phyloP scores from a whole-genome alignment of 2,888 invertebrate species.

The Caprella mutica region DNA sequence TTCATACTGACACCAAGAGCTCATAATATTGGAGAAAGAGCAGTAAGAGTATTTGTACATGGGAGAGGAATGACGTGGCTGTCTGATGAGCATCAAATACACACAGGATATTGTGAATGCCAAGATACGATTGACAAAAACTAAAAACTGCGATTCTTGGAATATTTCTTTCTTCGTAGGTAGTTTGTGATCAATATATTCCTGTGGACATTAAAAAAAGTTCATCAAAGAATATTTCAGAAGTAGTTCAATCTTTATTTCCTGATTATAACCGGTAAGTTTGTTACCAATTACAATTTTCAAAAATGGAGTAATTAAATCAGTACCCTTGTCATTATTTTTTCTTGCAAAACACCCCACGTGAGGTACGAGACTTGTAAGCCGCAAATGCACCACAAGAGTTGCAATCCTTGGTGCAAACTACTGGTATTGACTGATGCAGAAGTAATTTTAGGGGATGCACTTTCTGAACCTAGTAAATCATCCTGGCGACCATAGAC shows the following conservation, averaged over 20 bases:
- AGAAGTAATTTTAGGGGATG: background rate
- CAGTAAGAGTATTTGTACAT: slow-evolving; percentile 90
- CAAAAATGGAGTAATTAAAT: too few relatives aligned
- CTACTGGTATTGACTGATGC: background rate
- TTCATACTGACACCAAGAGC: slow-evolving; percentile 99
- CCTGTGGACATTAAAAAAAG: too few relatives aligned
- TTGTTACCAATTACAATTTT: too few relatives aligned
- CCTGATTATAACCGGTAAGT: too few relatives aligned
- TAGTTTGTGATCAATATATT: too few relatives aligned
- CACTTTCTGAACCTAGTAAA: slow-evolving; percentile 10
- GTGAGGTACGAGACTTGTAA: slow-evolving; percentile 81
- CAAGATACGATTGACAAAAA: slow-evolving; percentile 84
- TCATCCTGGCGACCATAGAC: slow-evolving; percentile 25
- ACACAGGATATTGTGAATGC: slow-evolving; percentile 62
- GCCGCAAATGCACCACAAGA: slow-evolving; percentile 71
- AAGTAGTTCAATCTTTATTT: too few relatives aligned
- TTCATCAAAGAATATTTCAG: too few relatives aligned
- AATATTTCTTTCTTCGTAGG: too few relatives aligned
- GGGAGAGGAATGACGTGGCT: slow-evolving; percentile 65
- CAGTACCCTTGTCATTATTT: slow-evolving; percentile 87
- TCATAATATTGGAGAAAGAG: slow-evolving; percentile 92
- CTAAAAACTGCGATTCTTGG: slow-evolving; percentile 90
- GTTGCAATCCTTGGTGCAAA: slow-evolving; percentile 40
- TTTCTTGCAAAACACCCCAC: slow-evolving; percentile 90
- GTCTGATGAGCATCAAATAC: slow-evolving; percentile 48